Conservation (phyloP, 37 sponge, comb jelly and placozoan genomes). For the Spongia lamella region DNA sequence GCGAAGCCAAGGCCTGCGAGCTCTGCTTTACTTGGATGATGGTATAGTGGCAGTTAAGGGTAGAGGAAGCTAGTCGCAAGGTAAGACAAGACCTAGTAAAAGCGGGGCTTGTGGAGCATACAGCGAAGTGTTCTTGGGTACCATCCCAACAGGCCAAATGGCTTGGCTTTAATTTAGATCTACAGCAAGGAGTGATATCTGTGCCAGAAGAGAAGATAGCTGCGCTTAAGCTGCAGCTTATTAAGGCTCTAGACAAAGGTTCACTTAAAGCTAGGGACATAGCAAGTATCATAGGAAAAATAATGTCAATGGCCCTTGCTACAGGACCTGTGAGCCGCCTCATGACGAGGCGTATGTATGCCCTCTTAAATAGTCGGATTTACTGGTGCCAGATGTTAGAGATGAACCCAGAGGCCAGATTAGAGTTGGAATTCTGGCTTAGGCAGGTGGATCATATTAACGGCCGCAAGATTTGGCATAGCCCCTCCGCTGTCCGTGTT, state of each 20-base stretch:
- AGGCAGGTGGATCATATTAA: too few relatives aligned
- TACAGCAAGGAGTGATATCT: neutral
- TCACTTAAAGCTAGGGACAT: too few relatives aligned
- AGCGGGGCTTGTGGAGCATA: neutral
- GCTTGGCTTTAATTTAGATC: conserved; percentile 5
- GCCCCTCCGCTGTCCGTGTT: conserved; percentile 12
- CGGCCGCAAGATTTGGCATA: too few relatives aligned
- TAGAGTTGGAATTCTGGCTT: too few relatives aligned
- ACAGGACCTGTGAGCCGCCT: too few relatives aligned
- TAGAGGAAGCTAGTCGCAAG: neutral
- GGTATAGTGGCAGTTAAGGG: neutral
- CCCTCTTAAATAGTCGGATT: too few relatives aligned
- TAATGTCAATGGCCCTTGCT: too few relatives aligned
- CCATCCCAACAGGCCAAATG: neutral
- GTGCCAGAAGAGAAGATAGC: neutral
- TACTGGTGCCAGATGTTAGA: too few relatives aligned
- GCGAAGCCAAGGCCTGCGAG: neutral
- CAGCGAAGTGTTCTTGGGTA: neutral
- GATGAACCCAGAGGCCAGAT: too few relatives aligned
- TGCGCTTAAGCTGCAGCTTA: neutral
- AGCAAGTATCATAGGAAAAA: too few relatives aligned
- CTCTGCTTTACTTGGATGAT: conserved; percentile 25
- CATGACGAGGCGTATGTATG: too few relatives aligned
- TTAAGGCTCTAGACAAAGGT: too few relatives aligned
- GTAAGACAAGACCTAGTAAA: neutral